Evolutionary conservation across 2,888 invertebrate species (phyloP), one percentile per base, ranked within the genome.

Genomic region (Thalpophila matura): DNA sequence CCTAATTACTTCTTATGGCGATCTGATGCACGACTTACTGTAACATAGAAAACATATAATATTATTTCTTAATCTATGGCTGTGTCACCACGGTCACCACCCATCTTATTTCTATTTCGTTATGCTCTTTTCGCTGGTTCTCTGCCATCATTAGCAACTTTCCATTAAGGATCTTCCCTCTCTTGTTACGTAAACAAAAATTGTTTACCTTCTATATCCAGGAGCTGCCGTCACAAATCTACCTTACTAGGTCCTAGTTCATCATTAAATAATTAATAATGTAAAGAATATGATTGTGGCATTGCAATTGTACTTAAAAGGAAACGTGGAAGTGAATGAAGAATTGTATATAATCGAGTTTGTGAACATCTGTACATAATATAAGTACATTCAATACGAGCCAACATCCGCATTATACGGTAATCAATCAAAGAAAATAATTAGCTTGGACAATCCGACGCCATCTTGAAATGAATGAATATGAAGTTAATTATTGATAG

Each of bases 361-460:
- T 55, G 43, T 38, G 50, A 46, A 59, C 57, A 74, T 69, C 55
- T 69, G 45, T 40, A 72, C 37, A 40, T 56, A 42, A 43, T 51
- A 29, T 47, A n/a, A n/a, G 62, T 37, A 53, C 47, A 47, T 53
- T 42, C 47, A 49, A 29, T 69, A 45, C 35, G 18, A 46, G 53
- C 51, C 38, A 62, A 55, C 50, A 66, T 73, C 77, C 74, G 63
- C 69, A 69, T 74, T 75, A 53, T 50, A 27, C 42, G 33, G 16
- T 60, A 55, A 71, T 74, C 68, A 74, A 74, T 56, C 51, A 60
- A 56, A 69, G 68, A 74, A 66, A 67, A 73, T 73, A n/a, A 59
- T 69, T 46, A 46, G 35, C 49, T 66, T 31, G 29, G 49, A 45
- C 35, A 64, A 42, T 35, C 33, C 33, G 33, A 37, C 51, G 57